Conservation (phyloP, 2,113 vertebrate species). For the Chaetodon trifascialis region DNA sequence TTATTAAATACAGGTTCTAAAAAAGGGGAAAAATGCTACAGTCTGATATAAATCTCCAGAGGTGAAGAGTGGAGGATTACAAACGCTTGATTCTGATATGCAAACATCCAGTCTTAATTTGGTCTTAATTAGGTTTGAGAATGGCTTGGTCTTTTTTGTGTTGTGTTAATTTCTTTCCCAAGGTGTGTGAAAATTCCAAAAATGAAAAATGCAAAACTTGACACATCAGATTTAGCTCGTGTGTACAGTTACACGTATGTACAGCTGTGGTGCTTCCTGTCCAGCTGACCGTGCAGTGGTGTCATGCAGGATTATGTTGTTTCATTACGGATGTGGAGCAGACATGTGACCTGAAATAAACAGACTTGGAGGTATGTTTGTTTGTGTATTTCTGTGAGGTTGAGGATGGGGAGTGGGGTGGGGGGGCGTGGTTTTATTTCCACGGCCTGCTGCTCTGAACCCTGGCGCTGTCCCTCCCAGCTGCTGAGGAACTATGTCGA, state of each 20-base stretch:
- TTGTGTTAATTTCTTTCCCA: neutral
- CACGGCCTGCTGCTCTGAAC: slow-evolving; percentile 86
- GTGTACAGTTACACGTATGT: no score
- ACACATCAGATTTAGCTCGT: no score
- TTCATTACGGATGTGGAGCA: neutral
- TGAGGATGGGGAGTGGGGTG: no score
- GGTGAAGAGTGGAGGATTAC: neutral
- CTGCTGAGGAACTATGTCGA: slow-evolving; percentile 65
- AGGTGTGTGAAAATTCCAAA: neutral
- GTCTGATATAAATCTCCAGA: neutral
- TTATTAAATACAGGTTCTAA: slow-evolving; percentile 5
- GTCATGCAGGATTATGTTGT: neutral
- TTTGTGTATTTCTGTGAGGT: neutral
- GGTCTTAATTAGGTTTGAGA: neutral
- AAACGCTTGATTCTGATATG: neutral
- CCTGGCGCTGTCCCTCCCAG: slow-evolving; percentile 60
- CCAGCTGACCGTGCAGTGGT: no score
- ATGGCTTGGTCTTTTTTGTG: neutral
- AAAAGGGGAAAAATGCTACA: neutral
- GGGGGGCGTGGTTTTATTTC: slow-evolving; percentile 82
- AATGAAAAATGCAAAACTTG: neutral
- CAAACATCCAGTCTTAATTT: neutral
- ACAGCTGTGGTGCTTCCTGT: no score
- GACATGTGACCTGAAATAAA: slow-evolving; percentile 6
- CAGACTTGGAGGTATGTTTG: slow-evolving; percentile 29